Conservation (phyloP, 1,140 invertebrate genomes). For the Ips nitidus region DNA sequence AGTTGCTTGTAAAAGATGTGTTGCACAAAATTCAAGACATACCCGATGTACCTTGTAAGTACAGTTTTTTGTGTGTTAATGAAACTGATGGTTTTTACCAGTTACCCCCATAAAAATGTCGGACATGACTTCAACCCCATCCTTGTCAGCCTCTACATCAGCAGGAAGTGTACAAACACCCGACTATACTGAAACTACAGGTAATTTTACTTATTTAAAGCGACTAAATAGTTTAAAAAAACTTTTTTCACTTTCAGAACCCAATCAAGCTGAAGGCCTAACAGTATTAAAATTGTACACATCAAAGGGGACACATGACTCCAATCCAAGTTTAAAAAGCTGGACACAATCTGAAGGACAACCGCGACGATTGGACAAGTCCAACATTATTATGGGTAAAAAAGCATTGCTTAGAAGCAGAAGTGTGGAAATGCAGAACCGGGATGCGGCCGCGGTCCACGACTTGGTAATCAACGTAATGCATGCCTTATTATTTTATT, state of each 20-base stretch:
- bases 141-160: neutral
- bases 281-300: too few relatives aligned
- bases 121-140: conserved; percentile 7
- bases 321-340: neutral
- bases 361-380: neutral
- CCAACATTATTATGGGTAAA: conserved; percentile 13
- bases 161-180: neutral
- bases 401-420: conserved; percentile 12
- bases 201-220: neutral
- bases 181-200: too few relatives aligned
- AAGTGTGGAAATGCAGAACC: conserved; percentile 9
- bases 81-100: conserved; percentile 1
- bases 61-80: neutral
- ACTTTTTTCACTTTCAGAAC: too few relatives aligned
- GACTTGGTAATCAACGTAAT: conserved; percentile 34
- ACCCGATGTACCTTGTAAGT: conserved; percentile 30
- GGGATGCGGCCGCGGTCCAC: conserved; percentile 6
- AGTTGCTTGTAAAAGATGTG: conserved; percentile 29
- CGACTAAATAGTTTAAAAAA: too few relatives aligned
- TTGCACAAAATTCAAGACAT: conserved; percentile 31
- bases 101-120: conserved; percentile 23
- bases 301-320: conserved; percentile 12
- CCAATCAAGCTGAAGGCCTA: too few relatives aligned
- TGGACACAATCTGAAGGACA: neutral
- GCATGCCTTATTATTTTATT: conserved; percentile 12